Evolutionary conservation across 2,797 vertebrate genomes (phyloP).

Genomic region (Naso thynnoides): DNA sequence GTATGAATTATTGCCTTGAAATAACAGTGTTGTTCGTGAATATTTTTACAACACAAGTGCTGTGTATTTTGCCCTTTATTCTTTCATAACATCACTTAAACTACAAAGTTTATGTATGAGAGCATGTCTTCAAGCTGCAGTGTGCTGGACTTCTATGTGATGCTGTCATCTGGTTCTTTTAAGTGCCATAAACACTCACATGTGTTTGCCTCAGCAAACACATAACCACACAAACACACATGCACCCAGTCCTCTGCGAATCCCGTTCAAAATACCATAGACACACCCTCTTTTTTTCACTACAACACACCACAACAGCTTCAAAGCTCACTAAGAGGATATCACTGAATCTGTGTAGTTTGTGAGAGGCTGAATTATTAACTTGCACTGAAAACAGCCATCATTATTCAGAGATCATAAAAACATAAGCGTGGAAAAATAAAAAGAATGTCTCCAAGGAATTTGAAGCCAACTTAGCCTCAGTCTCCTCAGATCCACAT

Average conservation of each 20-base stretch:
- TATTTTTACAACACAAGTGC: not conserved
- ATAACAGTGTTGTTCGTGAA: not conserved
- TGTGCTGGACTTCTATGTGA: slow-evolving; percentile 34
- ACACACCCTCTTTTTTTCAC: slow-evolving; percentile 16
- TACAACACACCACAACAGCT: slow-evolving; percentile 4
- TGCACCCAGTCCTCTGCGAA: not conserved
- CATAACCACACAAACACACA: not conserved
- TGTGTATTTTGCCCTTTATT: slow-evolving; percentile 14
- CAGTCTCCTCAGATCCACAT: slow-evolving; percentile 33
- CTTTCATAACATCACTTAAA: slow-evolving; percentile 21
- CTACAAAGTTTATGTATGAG: slow-evolving; percentile 13
- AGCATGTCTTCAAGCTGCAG: slow-evolving; percentile 15
- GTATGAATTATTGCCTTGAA: slow-evolving; percentile 7
- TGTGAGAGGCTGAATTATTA: slow-evolving; percentile 34
- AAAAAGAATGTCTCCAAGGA: slow-evolving; percentile 28
- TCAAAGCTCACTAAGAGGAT: slow-evolving; percentile 18
- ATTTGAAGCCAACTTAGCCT: slow-evolving; percentile 41
- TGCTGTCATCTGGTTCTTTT: slow-evolving; percentile 44
- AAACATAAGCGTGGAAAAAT: slow-evolving; percentile 27
- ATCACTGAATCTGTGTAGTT: slow-evolving; percentile 32
- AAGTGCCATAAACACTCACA: slow-evolving; percentile 21
- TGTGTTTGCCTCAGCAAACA: slow-evolving; percentile 4
- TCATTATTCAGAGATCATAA: slow-evolving; percentile 19
- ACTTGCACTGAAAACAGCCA: slow-evolving; percentile 19
- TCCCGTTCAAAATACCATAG: slow-evolving; percentile 10